Conservation (phyloP, 2,113 vertebrate genomes). For the Phylloscopus trochiloides region DNA sequence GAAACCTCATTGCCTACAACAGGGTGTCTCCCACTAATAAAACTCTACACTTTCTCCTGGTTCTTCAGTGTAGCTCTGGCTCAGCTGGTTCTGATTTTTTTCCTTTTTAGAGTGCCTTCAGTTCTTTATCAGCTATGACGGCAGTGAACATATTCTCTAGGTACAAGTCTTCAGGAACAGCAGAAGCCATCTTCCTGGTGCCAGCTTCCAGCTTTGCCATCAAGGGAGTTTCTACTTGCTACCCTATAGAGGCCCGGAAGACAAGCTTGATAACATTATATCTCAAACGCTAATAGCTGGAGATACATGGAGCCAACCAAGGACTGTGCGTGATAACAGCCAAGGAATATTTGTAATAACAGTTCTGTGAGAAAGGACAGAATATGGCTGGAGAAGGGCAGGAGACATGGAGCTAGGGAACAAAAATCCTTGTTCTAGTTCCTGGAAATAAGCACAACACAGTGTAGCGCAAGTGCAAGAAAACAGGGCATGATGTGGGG, state of each 20-base stretch:
- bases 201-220: background rate
- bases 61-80: background rate
- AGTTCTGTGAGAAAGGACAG: background rate
- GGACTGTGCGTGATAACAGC: background rate
- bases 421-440: background rate
- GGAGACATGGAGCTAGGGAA: background rate
- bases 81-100: background rate
- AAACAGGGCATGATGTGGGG: background rate
- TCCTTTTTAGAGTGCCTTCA: background rate
- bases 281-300: background rate
- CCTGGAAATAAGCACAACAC: background rate
- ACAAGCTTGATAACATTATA: background rate
- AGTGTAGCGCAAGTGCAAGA: rapidly evolving
- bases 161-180: background rate
- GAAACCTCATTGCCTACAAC: background rate
- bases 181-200: background rate
- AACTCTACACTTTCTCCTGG: background rate
- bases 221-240: background rate
- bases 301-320: background rate
- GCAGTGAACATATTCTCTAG: background rate
- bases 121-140: background rate
- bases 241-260: background rate
- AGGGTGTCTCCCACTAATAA: background rate
- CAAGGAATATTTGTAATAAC: background rate
- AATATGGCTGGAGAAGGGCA: background rate